Conservation (phyloP, 1,140 invertebrate species). For the Drosophila pectinifera region DNA sequence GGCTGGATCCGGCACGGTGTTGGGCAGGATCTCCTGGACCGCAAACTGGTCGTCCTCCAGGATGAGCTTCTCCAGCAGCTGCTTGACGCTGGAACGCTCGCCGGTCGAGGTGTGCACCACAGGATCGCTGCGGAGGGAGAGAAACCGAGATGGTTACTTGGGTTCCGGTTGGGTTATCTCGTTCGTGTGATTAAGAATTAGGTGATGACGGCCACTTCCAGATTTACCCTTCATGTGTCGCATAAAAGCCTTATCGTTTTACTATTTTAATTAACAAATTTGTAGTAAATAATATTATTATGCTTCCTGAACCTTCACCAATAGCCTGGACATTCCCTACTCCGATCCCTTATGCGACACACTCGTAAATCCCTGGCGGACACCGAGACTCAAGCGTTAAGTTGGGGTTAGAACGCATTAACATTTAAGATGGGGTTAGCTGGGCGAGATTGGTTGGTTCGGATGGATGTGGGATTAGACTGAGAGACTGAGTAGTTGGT, state of each 20-base stretch:
- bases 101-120: constrained; percentile 94
- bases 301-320: not conserved
- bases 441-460: constrained; percentile 22
- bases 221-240: not conserved
- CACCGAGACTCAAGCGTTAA: not conserved
- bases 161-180: not conserved
- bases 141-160: constrained; percentile 14
- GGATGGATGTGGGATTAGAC: constrained; percentile 37
- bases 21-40: constrained; percentile 96
- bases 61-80: constrained; percentile 93
- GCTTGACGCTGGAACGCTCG: constrained; percentile 93
- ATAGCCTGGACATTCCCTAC: not conserved
- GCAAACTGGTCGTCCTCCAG: constrained; percentile 97
- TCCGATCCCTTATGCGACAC: not conserved
- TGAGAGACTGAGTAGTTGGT: constrained; percentile 36
- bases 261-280: not conserved
- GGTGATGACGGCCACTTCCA: not conserved
- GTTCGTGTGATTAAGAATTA: constrained; percentile 1
- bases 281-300: not conserved
- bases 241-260: not conserved
- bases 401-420: constrained; percentile 49
- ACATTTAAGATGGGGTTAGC: constrained; percentile 51
- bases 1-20: constrained; percentile 96
- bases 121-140: constrained; percentile 90
- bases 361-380: not conserved